These are phyloP conservation scores for Phoxinus dragarum DNA, from an alignment of 2,797 vertebrate genomes.

Conservation along the genomic window DNA sequence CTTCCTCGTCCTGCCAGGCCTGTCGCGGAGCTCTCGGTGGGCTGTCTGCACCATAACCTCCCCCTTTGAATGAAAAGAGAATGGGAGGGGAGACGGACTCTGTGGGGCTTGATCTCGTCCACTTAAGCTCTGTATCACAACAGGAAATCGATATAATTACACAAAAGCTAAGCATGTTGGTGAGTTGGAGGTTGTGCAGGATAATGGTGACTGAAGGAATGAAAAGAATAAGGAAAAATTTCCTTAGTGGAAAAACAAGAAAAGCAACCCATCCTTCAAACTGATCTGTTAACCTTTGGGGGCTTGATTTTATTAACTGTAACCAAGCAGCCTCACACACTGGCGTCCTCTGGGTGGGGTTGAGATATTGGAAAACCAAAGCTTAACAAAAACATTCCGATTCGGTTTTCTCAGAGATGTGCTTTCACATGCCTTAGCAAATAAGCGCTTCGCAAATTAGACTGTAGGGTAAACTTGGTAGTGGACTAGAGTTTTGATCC, in stretches of 20 bases:
- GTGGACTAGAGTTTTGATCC: slow-evolving; percentile 59
- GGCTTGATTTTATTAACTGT: slow-evolving; percentile 35
- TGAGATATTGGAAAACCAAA: not conserved
- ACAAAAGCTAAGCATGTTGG: slow-evolving; percentile 43
- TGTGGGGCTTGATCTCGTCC: slow-evolving; percentile 61
- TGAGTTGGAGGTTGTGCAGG: slow-evolving; percentile 32
- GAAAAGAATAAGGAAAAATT: not conserved
- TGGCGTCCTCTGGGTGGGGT: not conserved
- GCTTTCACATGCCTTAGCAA: not conserved
- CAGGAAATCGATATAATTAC: slow-evolving; percentile 69
- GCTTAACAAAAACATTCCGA: not conserved
- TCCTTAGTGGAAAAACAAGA: not conserved
- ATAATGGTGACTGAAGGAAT: slow-evolving; percentile 26
- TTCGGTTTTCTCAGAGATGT: not conserved
- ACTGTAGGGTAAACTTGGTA: not conserved
- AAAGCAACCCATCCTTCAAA: not conserved
- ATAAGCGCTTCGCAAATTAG: not conserved
- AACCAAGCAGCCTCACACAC: not conserved
- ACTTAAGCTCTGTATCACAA: slow-evolving; percentile 70
- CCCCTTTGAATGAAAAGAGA: slow-evolving; percentile 43
- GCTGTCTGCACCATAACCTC: slow-evolving; percentile 37
- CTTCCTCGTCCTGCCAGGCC: slow-evolving; percentile 36
- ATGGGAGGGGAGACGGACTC: slow-evolving; percentile 40
- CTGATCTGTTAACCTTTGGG: slow-evolving; percentile 15
- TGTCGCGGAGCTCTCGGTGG: slow-evolving; percentile 11